Evolutionary conservation across 2,797 vertebrate genomes (phyloP).

Genomic region (Cygnus olor): DNA sequence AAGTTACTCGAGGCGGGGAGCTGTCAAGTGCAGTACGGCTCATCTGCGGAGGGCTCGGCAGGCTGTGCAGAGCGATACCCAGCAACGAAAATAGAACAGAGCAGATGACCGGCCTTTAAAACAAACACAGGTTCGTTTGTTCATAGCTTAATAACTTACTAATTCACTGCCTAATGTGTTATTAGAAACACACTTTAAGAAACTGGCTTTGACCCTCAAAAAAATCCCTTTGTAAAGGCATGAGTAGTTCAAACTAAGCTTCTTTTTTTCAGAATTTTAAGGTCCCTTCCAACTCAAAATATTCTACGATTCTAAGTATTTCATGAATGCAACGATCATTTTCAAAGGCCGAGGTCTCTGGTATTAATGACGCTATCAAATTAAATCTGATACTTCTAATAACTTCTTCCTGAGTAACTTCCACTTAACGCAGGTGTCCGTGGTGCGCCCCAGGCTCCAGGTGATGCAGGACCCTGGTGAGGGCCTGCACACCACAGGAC

Average conservation of each 20-base stretch:
- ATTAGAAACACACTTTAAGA: background rate
- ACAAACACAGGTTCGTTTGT: background rate
- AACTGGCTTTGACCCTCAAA: background rate
- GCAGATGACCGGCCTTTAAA: slow-evolving; percentile 32
- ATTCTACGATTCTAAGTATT: background rate
- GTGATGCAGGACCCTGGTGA: fast-evolving
- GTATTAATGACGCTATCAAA: background rate
- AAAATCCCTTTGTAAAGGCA: background rate
- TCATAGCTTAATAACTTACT: background rate
- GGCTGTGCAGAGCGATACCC: background rate
- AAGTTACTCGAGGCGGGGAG: slow-evolving; percentile 58
- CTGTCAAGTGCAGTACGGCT: slow-evolving; percentile 15
- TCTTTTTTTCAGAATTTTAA: background rate
- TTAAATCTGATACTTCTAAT: background rate
- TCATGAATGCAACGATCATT: background rate
- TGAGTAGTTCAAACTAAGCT: background rate
- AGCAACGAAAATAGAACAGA: slow-evolving; percentile 5
- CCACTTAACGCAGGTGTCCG: background rate
- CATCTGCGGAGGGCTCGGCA: background rate
- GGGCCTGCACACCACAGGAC: background rate
- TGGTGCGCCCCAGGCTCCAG: background rate
- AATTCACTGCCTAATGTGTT: background rate
- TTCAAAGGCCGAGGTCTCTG: background rate
- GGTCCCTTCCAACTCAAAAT: too few species aligned
- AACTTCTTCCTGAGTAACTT: background rate